These are phyloP conservation scores for Amblyopsis hoosieri DNA, from an alignment of 2,797 vertebrate genomes.

Conservation along the genomic window DNA sequence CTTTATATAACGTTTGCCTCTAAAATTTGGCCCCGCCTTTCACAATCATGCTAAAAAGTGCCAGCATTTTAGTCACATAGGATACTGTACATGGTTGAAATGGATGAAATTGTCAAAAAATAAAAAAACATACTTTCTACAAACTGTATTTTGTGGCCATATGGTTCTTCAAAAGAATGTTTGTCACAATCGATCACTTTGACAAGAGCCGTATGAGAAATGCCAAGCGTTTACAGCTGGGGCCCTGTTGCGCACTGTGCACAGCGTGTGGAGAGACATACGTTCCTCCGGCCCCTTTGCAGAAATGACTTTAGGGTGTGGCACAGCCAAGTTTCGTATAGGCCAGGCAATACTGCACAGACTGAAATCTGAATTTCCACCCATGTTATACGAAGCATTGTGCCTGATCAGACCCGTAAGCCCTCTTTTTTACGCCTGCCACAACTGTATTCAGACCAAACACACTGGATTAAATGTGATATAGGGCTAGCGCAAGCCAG, in stretches of 20 bases:
- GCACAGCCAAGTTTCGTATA: constrained; percentile 57
- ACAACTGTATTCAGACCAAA: constrained; percentile 13
- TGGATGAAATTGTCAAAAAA: background rate
- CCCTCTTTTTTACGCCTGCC: background rate
- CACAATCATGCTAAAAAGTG: no score
- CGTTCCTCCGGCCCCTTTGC: constrained; percentile 20
- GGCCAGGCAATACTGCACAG: constrained; percentile 27
- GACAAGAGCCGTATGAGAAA: constrained; percentile 49
- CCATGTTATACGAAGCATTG: constrained; percentile 27
- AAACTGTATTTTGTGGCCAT: background rate
- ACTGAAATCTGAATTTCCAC: constrained; percentile 42
- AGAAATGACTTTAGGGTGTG: constrained; percentile 75
- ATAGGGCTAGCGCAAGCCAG: no score
- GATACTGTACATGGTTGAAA: background rate
- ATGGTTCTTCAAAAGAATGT: constrained; percentile 13
- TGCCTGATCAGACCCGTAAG: background rate
- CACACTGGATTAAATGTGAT: background rate
- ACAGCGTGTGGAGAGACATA: constrained; percentile 24
- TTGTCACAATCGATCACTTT: constrained; percentile 46
- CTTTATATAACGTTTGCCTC: no score
- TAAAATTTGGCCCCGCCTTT: no score
- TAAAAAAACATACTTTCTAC: background rate
- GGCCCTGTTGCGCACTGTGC: constrained; percentile 12
- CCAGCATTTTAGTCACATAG: no score
- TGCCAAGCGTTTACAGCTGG: constrained; percentile 32